Base-by-base conservation (phyloP, 1,140 invertebrate species). In the Drosophila ironensis region DNA sequence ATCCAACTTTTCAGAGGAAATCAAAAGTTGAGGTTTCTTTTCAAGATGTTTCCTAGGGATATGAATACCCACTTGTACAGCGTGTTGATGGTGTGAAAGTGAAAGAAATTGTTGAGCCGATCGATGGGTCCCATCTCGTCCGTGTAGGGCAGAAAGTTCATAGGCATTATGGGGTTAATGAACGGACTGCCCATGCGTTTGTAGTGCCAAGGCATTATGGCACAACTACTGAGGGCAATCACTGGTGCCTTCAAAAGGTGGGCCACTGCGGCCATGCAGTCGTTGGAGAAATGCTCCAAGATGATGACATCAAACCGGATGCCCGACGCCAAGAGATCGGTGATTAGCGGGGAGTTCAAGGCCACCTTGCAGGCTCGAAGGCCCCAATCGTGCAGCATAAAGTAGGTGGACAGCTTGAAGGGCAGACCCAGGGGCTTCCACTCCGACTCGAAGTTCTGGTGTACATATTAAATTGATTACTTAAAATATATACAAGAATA, bases 261-360 rank as follows among this genome's bases (percentile, higher is more conserved):
- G 11, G 91, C 91, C 48, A 94, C 89, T 1, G 91, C 91, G 3
- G 93, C 64, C 46, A 92, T 91, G 64, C 93, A 94, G 63, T 94
- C 92, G 45, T 92, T 93, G 63, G 93, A 92, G 75, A 93, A 94
- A 20, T 91, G 91, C 69, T 94, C 93, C 2, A 91, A 91, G 3
- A 94, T 52, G 33, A 94, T 91, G 7, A 94, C 68, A 67, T 94
- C 93, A 61, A 92, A 94, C 33, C 89, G 89, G 20, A 91, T 80
- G 1, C 94, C 88, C 4, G 90, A 75, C 8, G 90, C 27, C 0
- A 87, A 37, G 0, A 87, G 38, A n/a, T 74, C 44, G 4, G 50
- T 24, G 6, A 87, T 72, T 3, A 76, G 60, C 0, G 77, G 81
- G 25, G 91, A 91, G 11, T 91, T 90, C 47, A 94, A 68, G 12